Evolutionary conservation across 1,140 invertebrate species (phyloP).

Genomic region (Bombyx mori): DNA sequence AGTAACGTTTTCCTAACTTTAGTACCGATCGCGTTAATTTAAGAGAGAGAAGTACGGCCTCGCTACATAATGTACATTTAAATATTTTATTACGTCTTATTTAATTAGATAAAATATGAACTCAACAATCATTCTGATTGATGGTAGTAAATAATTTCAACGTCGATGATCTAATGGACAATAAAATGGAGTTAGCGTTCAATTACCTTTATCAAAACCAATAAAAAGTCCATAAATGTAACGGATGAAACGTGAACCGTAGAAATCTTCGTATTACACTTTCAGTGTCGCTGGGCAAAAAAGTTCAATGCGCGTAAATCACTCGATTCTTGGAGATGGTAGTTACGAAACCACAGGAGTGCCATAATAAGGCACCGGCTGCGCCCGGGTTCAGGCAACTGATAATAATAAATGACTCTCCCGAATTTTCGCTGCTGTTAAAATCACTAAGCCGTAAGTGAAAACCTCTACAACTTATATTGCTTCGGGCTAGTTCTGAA

Average conservation of each 20-base stretch:
- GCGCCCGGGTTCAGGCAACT: conserved; percentile 8
- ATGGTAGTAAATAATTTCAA: no score
- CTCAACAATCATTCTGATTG: no score
- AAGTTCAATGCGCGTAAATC: conserved; percentile 24
- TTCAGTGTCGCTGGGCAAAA: conserved; percentile 15
- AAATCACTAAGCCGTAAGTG: conserved; percentile 7
- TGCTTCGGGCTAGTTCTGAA: background rate
- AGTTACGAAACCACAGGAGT: conserved; percentile 25
- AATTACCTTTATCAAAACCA: no score
- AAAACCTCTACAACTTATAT: conserved; percentile 6
- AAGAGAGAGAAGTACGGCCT: conserved; percentile 3
- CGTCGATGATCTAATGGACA: no score
- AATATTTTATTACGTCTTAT: no score
- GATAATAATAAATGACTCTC: conserved; percentile 24
- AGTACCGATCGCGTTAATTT: conserved; percentile 6
- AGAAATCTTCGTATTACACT: conserved; percentile 19
- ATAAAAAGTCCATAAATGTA: background rate
- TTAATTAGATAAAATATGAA: no score
- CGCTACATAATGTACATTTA: background rate
- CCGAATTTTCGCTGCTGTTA: conserved; percentile 14
- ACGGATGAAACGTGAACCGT: conserved; percentile 2
- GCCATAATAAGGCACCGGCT: conserved; percentile 14
- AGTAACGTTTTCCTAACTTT: conserved; percentile 16
- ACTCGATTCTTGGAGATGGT: conserved; percentile 20
- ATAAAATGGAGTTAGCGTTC: no score